Base-by-base conservation (phyloP, 1,140 invertebrate species). In the Leptoteleia sp. region DNA sequence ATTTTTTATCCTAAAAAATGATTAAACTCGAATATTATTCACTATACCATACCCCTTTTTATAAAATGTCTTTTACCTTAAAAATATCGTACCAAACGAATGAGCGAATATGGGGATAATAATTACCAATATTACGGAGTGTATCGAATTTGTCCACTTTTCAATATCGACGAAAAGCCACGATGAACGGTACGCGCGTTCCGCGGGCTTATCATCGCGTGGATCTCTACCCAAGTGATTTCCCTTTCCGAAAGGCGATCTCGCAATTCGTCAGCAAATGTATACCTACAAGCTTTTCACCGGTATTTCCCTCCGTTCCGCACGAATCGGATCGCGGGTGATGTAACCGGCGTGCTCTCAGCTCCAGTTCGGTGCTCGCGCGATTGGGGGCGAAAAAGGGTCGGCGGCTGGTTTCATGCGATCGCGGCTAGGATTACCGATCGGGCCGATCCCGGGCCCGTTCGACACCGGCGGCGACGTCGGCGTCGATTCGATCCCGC, bases 351-450 rank as follows among this genome's bases (percentile, higher is more conserved):
- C 43, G 12, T 54, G 52, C 16, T 42, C 16, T 25, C 25, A 54
- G 38, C 52, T 42, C 52, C 33, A 50, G 59, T 64, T 65, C 64
- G 55, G 55, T 50, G 48, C 54, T 37, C 52, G 61, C n/a, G 22
- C 33, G 70, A 65, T 65, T 40, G 55, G 64, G 72, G 70, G 64
- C 61, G 61, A 50, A 67, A 45, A 75, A 62, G 62, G 64, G 64
- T 65, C 61, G 61, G 16, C 61, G 61, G 16, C 19, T 16, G 52
- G 54, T 59, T 65, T 67, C 35, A 16, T 50, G 35, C 43, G 61
- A 75, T 75, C 52, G 54, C 47, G 27, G 25, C 31, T 38, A 45
- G 55, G 62, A 54, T 67, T 54, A 67, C 62, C 48, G 42, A 17
- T 48, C 61, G 38, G 48, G 31, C 17, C 16, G 37, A 37, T 38